Percentiles rank a stretch among this genome's conserved stretches.
phyloP scores from a whole-genome alignment of 2,888 invertebrate genomes.

The Germaria angustata region DNA sequence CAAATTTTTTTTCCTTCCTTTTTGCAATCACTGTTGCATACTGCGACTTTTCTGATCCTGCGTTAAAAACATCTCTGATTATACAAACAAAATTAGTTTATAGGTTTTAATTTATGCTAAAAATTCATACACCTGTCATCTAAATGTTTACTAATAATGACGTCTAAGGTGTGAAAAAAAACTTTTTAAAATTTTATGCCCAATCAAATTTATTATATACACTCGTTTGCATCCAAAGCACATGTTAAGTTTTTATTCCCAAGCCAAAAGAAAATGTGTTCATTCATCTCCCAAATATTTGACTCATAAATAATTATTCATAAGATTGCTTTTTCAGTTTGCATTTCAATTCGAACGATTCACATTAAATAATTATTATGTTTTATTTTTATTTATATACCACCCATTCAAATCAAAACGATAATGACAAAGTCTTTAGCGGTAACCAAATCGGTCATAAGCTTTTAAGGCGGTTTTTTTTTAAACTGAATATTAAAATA shows the following conservation, averaged over 20 bases:
- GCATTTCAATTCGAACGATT: slow-evolving; percentile 8
- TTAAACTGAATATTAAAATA: slow-evolving; percentile 12
- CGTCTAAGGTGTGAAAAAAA: not conserved
- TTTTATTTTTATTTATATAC: not conserved
- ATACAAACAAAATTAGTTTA: too few relatives aligned
- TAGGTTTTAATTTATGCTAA: too few relatives aligned
- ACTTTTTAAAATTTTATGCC: slow-evolving; percentile 11
- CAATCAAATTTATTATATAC: not conserved
- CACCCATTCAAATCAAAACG: not conserved
- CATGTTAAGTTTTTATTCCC: not conserved
- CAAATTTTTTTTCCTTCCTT: too few relatives aligned
- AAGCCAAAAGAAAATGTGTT: not conserved
- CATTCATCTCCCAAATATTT: not conserved
- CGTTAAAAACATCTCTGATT: too few relatives aligned
- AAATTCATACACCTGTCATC: slow-evolving; percentile 35
- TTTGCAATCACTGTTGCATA: too few relatives aligned
- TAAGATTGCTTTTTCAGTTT: not conserved
- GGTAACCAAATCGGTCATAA: slow-evolving; percentile 21
- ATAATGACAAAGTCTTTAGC: slow-evolving; percentile 37
- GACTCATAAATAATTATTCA: too few relatives aligned
- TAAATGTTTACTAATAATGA: not conserved
- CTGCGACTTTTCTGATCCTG: too few relatives aligned
- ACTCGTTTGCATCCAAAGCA: not conserved
- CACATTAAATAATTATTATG: slow-evolving; percentile 24
- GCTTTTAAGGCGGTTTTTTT: slow-evolving; percentile 47